phyloP scores from a whole-genome alignment of 2,113 vertebrate genomes.

The Nothocercus julius region DNA sequence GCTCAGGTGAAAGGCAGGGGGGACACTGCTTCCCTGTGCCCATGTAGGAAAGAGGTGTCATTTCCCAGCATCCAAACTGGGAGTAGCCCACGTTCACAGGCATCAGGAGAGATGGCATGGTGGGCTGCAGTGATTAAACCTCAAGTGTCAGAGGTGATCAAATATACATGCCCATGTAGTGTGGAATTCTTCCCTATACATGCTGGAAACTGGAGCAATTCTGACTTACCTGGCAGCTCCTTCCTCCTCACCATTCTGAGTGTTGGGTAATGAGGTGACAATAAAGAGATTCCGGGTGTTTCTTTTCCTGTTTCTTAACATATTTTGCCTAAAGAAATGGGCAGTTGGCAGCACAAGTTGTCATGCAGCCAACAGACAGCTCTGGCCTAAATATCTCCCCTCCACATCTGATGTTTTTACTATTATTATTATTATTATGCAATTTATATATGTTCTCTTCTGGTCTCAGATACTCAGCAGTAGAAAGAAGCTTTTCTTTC shows the following conservation, averaged over 20 bases:
- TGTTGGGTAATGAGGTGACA: neutral
- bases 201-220: neutral
- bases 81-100: neutral
- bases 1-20: fast-evolving
- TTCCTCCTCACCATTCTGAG: neutral
- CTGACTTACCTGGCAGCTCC: neutral
- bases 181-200: neutral
- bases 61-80: neutral
- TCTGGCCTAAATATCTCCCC: neutral
- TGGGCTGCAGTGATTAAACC: neutral
- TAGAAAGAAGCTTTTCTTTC: neutral
- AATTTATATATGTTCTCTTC: neutral
- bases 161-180: neutral
- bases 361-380: too few species aligned
- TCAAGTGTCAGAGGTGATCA: neutral
- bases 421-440: neutral
- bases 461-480: neutral
- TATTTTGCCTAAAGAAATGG: neutral
- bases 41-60: neutral
- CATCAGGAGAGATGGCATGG: neutral
- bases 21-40: neutral
- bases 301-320: neutral
- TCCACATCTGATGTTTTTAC: neutral
- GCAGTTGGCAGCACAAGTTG: neutral
- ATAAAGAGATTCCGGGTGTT: neutral